phyloP scores from a whole-genome alignment of 2,113 vertebrate species.

The Cochlearius cochlearius region DNA sequence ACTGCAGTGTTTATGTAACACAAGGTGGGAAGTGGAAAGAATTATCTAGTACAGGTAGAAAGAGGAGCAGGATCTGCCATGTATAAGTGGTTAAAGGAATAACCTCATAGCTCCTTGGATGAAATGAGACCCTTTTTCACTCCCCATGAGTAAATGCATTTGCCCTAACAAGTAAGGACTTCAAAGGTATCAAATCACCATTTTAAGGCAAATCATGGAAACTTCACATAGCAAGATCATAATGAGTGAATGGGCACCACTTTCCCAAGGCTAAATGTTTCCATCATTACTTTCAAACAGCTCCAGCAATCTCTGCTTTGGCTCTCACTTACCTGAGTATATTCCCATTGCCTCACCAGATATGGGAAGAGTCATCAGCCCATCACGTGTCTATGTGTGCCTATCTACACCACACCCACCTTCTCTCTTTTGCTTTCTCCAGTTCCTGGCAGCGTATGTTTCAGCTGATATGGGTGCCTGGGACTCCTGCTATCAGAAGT shows the following conservation, averaged over 20 bases:
- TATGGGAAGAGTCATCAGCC: neutral
- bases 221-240: neutral
- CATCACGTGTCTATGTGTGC: fast-evolving
- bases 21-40: neutral
- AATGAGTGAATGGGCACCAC: neutral
- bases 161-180: neutral
- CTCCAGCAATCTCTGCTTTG: neutral
- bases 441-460: neutral
- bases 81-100: neutral
- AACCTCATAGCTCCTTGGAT: neutral
- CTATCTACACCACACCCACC: neutral
- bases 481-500: neutral
- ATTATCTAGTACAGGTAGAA: neutral
- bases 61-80: neutral
- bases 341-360: neutral
- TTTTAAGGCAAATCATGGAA: neutral
- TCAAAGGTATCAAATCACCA: neutral
- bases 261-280: neutral
- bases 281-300: neutral
- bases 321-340: neutral
- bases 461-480: neutral
- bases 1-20: neutral
- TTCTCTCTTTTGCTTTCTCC: neutral
- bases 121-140: neutral
- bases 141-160: neutral